Base-by-base conservation (phyloP, 1,140 invertebrate genomes). In the Diorhabda elongata region DNA sequence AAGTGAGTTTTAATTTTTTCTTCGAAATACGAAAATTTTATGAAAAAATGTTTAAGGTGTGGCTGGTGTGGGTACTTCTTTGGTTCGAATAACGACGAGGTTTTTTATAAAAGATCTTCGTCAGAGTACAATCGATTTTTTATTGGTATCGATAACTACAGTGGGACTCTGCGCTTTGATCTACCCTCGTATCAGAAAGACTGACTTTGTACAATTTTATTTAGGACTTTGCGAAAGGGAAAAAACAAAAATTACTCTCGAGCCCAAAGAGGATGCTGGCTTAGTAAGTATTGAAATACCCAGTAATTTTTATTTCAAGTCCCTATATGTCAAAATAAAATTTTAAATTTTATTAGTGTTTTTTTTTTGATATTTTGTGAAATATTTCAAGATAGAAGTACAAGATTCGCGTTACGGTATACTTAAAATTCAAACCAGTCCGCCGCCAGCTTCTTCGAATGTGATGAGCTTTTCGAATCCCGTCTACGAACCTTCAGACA, bases 61-160 rank as follows among this genome's bases (percentile, higher is more conserved):
- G 44, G 93, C 94, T 26, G 93, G 94, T 5, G 88, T 96, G 66
- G 87, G 93, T 82, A 91, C 95, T 3, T 96, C 93, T 7, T 79
- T 88, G 2, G 94, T 92, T 80, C 85, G 94, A 42, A 93, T 96
- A 60, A 73, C 93, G 41, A 96, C 93, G 1, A 96, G 95, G 82
- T 81, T 88, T 69, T 69, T 94, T 69, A 82, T 92, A 45, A 78
- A 89, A 77, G 88, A 94, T 80, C 84, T 91, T 76, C 83, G 88
- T 61, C 81, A 89, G 44, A 96, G 94, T 76, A 96, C 94, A 1
- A 88, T 93, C 43, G 88, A 93, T 76, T 96, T 96, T 82, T 96
- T 96, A 78, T 82, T 87, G 9, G 83, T 93, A 9, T 94, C 92
- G 11, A 90, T 92, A 62, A 77, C 88, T 2, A 87, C 92, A 9